Evolutionary conservation across 1,140 invertebrate species (phyloP), one percentile per base, ranked within the genome.

Genomic region (Triops cancriformis): DNA sequence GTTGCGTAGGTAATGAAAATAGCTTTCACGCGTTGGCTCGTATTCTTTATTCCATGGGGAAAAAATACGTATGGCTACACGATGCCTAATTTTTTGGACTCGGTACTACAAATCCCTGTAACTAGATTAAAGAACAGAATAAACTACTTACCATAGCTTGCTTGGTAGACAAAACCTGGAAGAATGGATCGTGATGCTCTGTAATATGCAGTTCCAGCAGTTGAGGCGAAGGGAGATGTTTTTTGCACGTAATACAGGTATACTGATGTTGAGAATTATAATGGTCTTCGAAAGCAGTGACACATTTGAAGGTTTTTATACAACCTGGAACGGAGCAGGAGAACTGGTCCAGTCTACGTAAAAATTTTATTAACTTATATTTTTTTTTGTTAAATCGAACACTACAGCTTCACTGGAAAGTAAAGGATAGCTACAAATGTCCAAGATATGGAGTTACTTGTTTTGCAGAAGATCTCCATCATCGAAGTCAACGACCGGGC

Each of bases 141-240:
- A 82, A 73, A 51, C n/a, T 11, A 12, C 83, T 84, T 86, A 91
- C 90, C 84, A 90, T 89, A 14, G 91, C 87, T 83, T 88, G 87
- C 76, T 85, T 87, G 45, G 87, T 83, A 0, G 90, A 86, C 80
- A 87, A 83, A 1, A 89, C 86, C 76, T 88, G 85, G 76, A 92
- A 92, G 81, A 89, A 92, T 1, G 87, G 88, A 81, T 92, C 91
- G 73, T 93, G 91, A 0, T 81, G 85, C 81, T 92, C 91, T 78
- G 88, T 86, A 75, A 92, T 83, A 81, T 93, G 91, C 72, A 93
- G 84, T 80, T 92, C 90, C 43, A 93, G 82, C 0, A 92, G 82
- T 82, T 91, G 88, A 0, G 89, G 85, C 12, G 88, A 90, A 0
- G 90, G 88, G 27, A 89, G 82, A 27, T 83, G 82, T 73, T 88